Evolutionary conservation across 1,140 invertebrate genomes (phyloP).

Genomic region (Drosophila sucinea): DNA sequence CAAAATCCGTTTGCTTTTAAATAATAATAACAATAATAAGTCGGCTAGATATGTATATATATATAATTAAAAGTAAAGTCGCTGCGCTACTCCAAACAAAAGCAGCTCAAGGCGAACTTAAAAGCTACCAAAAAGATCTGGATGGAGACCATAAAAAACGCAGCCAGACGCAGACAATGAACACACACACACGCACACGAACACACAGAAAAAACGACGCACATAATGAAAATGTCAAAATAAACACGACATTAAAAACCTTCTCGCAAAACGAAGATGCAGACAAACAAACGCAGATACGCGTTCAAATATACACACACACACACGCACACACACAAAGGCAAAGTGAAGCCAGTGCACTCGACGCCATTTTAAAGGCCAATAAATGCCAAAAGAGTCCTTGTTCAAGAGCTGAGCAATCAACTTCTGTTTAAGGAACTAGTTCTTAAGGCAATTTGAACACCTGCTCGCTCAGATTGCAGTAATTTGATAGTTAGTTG

Average conservation of each 20-base stretch:
- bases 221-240: constrained; percentile 82
- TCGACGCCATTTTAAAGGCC: constrained; percentile 69
- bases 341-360: constrained; percentile 63
- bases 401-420: constrained; percentile 39
- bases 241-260: constrained; percentile 81
- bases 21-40: constrained; percentile 41
- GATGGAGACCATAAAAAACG: constrained; percentile 49
- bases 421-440: constrained; percentile 12
- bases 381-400: constrained; percentile 67
- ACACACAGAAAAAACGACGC: constrained; percentile 41
- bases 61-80: constrained; percentile 54
- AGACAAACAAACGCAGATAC: constrained; percentile 30
- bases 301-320: constrained; percentile 19
- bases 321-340: constrained; percentile 19
- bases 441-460: background rate
- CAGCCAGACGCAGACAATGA: constrained; percentile 60
- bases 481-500: too few relatives aligned
- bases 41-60: background rate
- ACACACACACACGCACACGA: constrained; percentile 40
- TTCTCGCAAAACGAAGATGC: constrained; percentile 16
- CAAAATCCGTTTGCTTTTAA: constrained; percentile 23
- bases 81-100: constrained; percentile 36
- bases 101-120: constrained; percentile 36
- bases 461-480: background rate
- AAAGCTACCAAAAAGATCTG: constrained; percentile 23